These are phyloP conservation scores for Anastrepha obliqua DNA, from an alignment of 1,140 invertebrate genomes.

Conservation along the genomic window DNA sequence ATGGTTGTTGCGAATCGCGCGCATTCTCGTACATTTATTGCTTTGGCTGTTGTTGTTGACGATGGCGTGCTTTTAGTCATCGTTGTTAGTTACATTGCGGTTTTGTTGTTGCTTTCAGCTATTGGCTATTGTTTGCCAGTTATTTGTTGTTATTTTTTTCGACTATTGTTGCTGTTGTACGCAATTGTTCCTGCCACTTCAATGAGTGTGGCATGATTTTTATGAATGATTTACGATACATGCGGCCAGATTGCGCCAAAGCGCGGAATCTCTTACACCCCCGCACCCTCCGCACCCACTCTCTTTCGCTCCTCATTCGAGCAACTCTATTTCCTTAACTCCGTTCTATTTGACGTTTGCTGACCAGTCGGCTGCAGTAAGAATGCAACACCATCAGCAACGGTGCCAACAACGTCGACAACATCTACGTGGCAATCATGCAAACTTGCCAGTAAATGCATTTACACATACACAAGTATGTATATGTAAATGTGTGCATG, in stretches of 20 bases:
- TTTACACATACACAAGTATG: not conserved
- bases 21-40: not conserved
- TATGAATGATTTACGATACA: conserved; percentile 59
- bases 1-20: not conserved
- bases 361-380: not conserved
- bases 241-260: conserved; percentile 24
- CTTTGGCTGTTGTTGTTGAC: conserved; percentile 15
- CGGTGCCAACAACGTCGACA: not conserved
- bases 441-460: not conserved
- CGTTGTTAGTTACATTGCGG: conserved; percentile 22
- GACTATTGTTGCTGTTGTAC: conserved; percentile 29
- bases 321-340: too few relatives aligned
- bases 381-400: not conserved
- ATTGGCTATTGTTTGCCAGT: not conserved
- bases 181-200: conserved; percentile 43
- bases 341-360: not conserved
- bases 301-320: not conserved
- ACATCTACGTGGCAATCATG: not conserved
- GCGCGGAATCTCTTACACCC: not conserved
- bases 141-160: conserved; percentile 11
- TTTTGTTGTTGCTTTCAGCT: not conserved
- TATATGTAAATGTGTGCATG: not conserved
- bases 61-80: conserved; percentile 57
- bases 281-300: not conserved
- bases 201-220: conserved; percentile 54